Conservation (phyloP, 2,113 vertebrate genomes). For the Eulemur macaco region DNA sequence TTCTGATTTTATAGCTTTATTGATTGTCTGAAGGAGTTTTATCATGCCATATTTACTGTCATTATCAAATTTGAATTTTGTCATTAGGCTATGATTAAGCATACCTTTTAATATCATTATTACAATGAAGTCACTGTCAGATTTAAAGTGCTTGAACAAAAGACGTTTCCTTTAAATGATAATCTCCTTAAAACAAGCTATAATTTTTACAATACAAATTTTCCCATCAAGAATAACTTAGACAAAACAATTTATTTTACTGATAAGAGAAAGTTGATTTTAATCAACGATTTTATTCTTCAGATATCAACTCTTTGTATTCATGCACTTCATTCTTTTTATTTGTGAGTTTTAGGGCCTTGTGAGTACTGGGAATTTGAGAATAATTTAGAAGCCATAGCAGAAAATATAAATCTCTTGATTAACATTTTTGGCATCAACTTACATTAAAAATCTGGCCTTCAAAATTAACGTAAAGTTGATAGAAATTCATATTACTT, state of each 20-base stretch:
- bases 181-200: not conserved
- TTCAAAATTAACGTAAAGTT: conserved; percentile 41
- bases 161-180: not conserved
- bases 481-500: not conserved
- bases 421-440: conserved; percentile 16
- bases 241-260: not conserved
- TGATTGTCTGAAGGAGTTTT: not conserved
- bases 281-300: conserved; percentile 12
- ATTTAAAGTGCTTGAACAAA: not conserved
- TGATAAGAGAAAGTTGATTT: not conserved
- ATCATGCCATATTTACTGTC: not conserved
- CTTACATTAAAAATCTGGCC: not conserved
- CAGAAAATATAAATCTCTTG: conserved; percentile 19
- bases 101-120: not conserved
- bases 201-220: not conserved
- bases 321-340: not conserved
- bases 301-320: not conserved
- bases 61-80: not conserved
- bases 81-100: not conserved
- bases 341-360: not conserved
- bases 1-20: conserved; percentile 31
- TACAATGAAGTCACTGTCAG: not conserved
- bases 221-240: not conserved
- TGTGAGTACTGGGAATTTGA: not conserved
- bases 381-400: not conserved